phyloP scores from a whole-genome alignment of 2,797 vertebrate species.

The Pampus argenteus region DNA sequence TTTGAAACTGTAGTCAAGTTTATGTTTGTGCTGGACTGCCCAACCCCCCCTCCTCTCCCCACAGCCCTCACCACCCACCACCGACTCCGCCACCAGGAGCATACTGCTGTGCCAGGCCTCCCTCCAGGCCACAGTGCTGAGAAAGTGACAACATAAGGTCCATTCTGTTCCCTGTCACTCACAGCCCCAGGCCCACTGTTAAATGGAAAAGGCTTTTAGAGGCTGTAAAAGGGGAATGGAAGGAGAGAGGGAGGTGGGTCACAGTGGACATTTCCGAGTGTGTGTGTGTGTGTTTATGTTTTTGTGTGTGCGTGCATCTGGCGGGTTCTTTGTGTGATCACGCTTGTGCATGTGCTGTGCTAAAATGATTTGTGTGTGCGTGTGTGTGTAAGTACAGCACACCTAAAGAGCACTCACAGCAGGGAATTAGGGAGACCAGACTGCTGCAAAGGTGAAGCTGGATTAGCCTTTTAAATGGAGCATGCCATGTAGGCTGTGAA shows the following conservation, averaged over 20 bases:
- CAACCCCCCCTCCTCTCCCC: slow-evolving; percentile 7
- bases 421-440: slow-evolving; percentile 34
- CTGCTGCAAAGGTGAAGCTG: slow-evolving; percentile 44
- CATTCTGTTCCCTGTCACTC: slow-evolving; percentile 86
- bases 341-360: slow-evolving; percentile 20
- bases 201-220: slow-evolving; percentile 85
- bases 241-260: slow-evolving; percentile 66
- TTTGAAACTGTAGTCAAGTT: slow-evolving; percentile 58
- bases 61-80: slow-evolving; percentile 24
- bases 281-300: slow-evolving; percentile 33
- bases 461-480: slow-evolving; percentile 60
- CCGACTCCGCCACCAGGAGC: slow-evolving; percentile 60
- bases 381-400: background rate
- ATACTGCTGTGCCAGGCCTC: slow-evolving; percentile 76
- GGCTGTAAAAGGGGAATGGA: slow-evolving; percentile 79
- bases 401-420: slow-evolving; percentile 34
- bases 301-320: slow-evolving; percentile 11
- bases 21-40: slow-evolving; percentile 46
- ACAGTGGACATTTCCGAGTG: slow-evolving; percentile 58
- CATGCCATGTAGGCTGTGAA: slow-evolving; percentile 35
- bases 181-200: slow-evolving; percentile 79
- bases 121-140: slow-evolving; percentile 75
- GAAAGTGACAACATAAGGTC: slow-evolving; percentile 84
- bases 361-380: slow-evolving; percentile 16
- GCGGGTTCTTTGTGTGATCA: slow-evolving; percentile 21